phyloP scores from a whole-genome alignment of 2,797 vertebrate species.

The Falco peregrinus region DNA sequence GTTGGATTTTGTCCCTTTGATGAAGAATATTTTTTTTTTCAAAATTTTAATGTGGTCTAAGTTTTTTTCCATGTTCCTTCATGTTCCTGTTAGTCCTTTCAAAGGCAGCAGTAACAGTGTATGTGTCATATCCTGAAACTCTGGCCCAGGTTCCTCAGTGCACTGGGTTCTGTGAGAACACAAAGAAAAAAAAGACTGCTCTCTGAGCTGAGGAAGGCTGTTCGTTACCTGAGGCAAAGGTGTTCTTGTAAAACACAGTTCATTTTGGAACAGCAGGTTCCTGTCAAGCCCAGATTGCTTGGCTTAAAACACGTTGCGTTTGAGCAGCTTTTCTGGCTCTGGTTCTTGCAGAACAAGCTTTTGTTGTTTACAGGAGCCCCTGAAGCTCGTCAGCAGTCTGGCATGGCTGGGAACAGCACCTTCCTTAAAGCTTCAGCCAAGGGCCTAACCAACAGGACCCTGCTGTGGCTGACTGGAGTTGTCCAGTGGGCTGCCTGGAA shows the following conservation, averaged over 20 bases:
- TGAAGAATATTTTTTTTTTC: not conserved
- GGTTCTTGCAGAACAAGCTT: not conserved
- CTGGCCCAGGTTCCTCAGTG: accelerated
- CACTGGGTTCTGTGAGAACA: not conserved
- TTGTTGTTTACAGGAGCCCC: not conserved
- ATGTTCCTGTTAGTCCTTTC: not conserved
- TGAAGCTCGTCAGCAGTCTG: not conserved
- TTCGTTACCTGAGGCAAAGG: not conserved
- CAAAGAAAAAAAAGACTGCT: not conserved
- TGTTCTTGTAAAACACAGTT: not conserved
- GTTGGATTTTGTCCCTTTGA: not conserved
- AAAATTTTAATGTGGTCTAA: not conserved
- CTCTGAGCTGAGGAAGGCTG: not conserved
- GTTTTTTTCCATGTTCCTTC: not conserved
- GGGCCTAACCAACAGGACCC: not conserved
- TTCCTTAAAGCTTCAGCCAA: not conserved
- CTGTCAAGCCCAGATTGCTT: not conserved
- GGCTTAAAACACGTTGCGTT: not conserved
- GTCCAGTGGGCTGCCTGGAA: not conserved
- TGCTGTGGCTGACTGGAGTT: not conserved
- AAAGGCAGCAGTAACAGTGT: not conserved
- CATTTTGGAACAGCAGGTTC: not conserved
- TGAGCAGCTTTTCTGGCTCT: not conserved
- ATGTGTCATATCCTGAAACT: not conserved
- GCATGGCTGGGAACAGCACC: not conserved